A percentile compares a stretch with the other conserved stretches of the same genome.
phyloP scores from a whole-genome alignment of 2,113 vertebrate genomes.

The Conger conger region DNA sequence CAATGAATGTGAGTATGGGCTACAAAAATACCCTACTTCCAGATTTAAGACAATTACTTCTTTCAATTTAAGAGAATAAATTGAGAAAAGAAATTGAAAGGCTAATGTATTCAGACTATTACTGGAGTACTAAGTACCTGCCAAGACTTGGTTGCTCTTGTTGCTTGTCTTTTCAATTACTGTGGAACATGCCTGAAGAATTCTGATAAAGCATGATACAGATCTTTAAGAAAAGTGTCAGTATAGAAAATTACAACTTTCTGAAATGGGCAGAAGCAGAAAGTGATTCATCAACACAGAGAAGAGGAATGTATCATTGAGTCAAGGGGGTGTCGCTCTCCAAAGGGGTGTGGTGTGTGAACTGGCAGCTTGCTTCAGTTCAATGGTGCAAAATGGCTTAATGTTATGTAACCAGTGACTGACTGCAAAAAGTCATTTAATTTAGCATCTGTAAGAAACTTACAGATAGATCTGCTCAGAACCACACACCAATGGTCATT shows the following conservation, averaged over 20 bases:
- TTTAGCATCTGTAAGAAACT: neutral
- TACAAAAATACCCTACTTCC: neutral
- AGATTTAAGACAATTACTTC: no score
- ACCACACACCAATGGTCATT: neutral
- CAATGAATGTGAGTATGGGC: neutral
- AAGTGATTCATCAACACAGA: neutral
- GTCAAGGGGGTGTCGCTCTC: neutral
- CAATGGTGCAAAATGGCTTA: neutral
- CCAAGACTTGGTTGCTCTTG: neutral
- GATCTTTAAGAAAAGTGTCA: neutral
- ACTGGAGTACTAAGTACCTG: neutral
- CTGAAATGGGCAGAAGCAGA: neutral
- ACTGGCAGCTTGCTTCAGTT: neutral
- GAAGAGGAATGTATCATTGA: neutral
- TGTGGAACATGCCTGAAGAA: neutral
- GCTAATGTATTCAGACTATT: neutral
- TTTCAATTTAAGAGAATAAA: neutral
- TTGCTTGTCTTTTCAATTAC: neutral
- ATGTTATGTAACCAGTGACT: neutral
- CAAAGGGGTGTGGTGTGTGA: neutral
- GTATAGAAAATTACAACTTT: neutral
- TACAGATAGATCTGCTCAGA: neutral
- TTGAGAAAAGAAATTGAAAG: neutral
- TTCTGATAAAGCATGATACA: no score
- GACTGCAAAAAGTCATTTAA: neutral